phyloP scores from a whole-genome alignment of 2,797 vertebrate genomes.

The Gallinago solitaria region DNA sequence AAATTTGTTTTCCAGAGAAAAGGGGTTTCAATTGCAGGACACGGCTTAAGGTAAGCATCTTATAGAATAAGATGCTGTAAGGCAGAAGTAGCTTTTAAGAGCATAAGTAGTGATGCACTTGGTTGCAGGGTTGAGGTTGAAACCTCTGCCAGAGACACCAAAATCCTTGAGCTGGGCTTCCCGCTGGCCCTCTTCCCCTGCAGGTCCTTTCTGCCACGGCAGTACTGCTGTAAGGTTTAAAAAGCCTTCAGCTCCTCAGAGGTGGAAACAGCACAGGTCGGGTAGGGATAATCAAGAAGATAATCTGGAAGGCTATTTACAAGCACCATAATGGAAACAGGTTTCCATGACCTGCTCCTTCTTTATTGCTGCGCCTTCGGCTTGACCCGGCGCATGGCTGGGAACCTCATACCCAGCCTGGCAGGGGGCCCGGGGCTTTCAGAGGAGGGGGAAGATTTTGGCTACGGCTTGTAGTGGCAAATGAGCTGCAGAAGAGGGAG shows the following conservation, averaged over 20 bases:
- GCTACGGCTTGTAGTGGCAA: constrained; percentile 37
- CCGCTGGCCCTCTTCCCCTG: neutral
- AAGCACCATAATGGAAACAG: neutral
- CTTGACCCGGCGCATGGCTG: neutral
- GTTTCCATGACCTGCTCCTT: constrained; percentile 14
- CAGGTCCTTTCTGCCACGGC: neutral
- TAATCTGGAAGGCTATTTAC: constrained; percentile 34
- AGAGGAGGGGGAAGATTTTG: neutral
- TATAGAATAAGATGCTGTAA: neutral
- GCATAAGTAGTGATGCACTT: neutral
- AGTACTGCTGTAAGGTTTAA: neutral
- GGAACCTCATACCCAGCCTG: neutral
- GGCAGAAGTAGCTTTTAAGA: neutral
- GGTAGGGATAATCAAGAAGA: neutral
- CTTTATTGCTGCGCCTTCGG: neutral
- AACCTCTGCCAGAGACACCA: neutral
- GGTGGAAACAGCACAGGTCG: neutral
- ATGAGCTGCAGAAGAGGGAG: constrained; percentile 46
- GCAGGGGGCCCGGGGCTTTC: neutral
- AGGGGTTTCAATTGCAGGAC: neutral
- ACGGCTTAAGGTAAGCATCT: neutral
- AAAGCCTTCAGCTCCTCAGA: neutral
- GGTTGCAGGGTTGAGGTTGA: neutral
- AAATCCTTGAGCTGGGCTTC: neutral
- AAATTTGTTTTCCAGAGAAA: neutral